These are phyloP conservation scores for Oncorhynchus kisutch DNA, from an alignment of 2,113 vertebrate species.

Conservation along the genomic window DNA sequence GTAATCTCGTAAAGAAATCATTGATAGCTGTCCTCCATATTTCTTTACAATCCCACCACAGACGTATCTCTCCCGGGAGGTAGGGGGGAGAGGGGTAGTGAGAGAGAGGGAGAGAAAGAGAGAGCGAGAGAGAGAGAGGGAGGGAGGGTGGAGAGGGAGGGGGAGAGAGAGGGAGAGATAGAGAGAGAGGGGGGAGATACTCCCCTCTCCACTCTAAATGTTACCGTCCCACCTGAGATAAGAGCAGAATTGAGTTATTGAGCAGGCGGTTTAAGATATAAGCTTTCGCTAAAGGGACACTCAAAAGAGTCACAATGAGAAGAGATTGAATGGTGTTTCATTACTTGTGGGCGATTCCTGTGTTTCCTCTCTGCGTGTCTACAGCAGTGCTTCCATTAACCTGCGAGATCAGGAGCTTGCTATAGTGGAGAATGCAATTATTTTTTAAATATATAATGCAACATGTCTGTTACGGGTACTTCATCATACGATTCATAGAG, in stretches of 20 bases:
- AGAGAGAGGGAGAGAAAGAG: slow-evolving; percentile 21
- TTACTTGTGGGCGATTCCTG: slow-evolving; percentile 4
- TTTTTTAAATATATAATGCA: too few species aligned
- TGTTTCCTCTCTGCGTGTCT: slow-evolving; percentile 34
- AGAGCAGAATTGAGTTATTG: slow-evolving; percentile 70
- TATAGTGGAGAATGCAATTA: not conserved
- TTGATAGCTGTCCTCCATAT: slow-evolving; percentile 46
- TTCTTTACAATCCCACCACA: slow-evolving; percentile 35
- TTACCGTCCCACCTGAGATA: slow-evolving; percentile 59
- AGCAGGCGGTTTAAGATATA: slow-evolving; percentile 66
- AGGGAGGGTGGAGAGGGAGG: too few species aligned
- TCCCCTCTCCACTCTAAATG: slow-evolving; percentile 57
- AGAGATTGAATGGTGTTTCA: slow-evolving; percentile 39
- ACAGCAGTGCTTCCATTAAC: slow-evolving; percentile 27
- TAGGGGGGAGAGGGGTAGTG: too few species aligned
- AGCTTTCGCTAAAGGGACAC: slow-evolving; percentile 53
- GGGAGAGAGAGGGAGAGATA: not conserved
- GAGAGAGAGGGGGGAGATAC: slow-evolving; percentile 18
- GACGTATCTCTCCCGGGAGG: slow-evolving; percentile 18
- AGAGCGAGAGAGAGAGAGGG: slow-evolving; percentile 20
- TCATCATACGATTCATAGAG: not conserved
- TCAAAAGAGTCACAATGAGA: slow-evolving; percentile 41
- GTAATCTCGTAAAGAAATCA: slow-evolving; percentile 61
- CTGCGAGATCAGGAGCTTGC: not conserved
- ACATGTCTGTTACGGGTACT: not conserved